phyloP scores from a whole-genome alignment of 1,140 invertebrate genomes.

The Drosophila aff. region DNA sequence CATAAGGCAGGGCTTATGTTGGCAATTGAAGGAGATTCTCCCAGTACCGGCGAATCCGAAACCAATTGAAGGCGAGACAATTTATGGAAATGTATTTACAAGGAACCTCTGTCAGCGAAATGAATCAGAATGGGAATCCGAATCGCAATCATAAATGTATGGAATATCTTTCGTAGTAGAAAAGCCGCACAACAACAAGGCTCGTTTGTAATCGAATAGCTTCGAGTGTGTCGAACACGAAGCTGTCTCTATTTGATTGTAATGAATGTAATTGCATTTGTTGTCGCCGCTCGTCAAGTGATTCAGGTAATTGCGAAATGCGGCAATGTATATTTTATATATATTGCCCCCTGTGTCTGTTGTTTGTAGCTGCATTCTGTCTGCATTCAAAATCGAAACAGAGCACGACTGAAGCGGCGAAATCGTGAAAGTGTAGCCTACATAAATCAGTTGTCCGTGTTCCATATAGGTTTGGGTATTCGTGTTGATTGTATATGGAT shows the following conservation, averaged over 20 bases:
- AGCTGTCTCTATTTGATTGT: constrained; percentile 46
- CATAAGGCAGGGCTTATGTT: constrained; percentile 19
- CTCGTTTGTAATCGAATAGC: constrained; percentile 40
- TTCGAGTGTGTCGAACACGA: constrained; percentile 62
- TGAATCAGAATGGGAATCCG: constrained; percentile 24
- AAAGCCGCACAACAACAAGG: constrained; percentile 8
- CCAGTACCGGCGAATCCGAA: not conserved
- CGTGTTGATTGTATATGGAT: not conserved
- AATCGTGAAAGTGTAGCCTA: constrained; percentile 26
- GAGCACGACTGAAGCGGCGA: constrained; percentile 33
- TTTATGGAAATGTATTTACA: constrained; percentile 48
- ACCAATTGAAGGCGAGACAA: constrained; percentile 23
- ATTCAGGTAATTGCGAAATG: constrained; percentile 51
- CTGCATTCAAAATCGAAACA: constrained; percentile 34
- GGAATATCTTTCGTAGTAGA: constrained; percentile 11
- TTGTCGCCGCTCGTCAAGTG: constrained; percentile 38
- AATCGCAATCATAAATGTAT: constrained; percentile 11
- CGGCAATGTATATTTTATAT: constrained; percentile 21
- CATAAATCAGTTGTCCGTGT: not conserved
- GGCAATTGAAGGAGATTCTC: constrained; percentile 17
- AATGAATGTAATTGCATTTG: constrained; percentile 27
- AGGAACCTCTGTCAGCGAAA: constrained; percentile 10
- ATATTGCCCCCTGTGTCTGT: not conserved
- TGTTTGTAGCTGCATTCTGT: constrained; percentile 24
- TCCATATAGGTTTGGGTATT: not conserved